Base-by-base conservation (phyloP, 2,888 invertebrate genomes). In the Rotaria socialis region DNA sequence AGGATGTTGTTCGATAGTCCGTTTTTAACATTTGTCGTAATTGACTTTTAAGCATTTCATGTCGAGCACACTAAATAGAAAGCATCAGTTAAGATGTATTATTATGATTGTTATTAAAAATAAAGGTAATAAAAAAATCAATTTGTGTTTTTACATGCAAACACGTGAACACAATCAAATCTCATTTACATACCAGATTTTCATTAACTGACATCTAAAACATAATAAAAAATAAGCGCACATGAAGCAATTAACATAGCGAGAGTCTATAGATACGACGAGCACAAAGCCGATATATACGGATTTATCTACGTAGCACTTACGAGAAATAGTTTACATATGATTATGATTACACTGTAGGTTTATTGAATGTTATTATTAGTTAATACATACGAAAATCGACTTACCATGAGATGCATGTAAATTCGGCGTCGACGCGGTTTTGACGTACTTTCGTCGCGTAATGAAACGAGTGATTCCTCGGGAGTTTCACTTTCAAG, bases 1-100 rank as follows among this genome's bases (percentile, higher is more conserved):
- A 67, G 19, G 55, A 55, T 67, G 67, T 14, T 35, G 35, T 10
- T 67, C 67, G 67, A 67, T 24, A 47, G 47, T 80, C 47, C n/a
- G 47, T 80, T 80, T 80, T 80, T 5, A 80, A n/a, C 80, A 80
- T 47, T n/a, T 80, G 80, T n/a, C 47, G 47, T 47, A 43, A 47
- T n/a, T 80, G 80, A n/a, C 8, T 47, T 47, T 80, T 47, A 10
- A 47, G 47, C 2, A 24, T 19, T 10, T 43, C 43, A 75, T 75
- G 75, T 47, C 43, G 75, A 10, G 5, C 5, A 41, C 7, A 47
- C 75, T 75, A 75, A 75, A 75, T 11, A 22, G 22, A 35, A 35
- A 35, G 35, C 1, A 35, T 35, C 35, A 35, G 35, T 35, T 35
- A 35, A 35, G 35, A 35, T 35, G 2, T 35, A 35, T 35, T 35